Evolutionary conservation across 1,140 invertebrate species (phyloP).

Genomic region (Drosophila asahinai): DNA sequence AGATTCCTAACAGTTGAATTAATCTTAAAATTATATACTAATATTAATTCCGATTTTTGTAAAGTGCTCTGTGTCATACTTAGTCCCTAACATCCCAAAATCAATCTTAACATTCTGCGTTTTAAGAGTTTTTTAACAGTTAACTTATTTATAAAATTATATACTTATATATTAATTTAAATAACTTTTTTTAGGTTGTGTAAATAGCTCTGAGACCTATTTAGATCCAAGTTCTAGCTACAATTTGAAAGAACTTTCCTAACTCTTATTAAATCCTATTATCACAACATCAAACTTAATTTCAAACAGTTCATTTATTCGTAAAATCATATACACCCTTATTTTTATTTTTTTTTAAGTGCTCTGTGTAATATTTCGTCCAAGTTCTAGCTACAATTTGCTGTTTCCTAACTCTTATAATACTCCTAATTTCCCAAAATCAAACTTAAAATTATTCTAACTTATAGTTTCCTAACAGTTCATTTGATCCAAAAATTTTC

Average conservation of each 20-base stretch:
- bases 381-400: background rate
- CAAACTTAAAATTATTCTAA: background rate
- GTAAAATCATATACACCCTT: too few species aligned
- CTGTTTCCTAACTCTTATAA: background rate
- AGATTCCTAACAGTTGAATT: too few species aligned
- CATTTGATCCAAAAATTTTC: background rate
- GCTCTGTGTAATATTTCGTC: background rate
- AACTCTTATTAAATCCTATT: background rate
- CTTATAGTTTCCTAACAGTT: background rate
- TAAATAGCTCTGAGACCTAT: background rate
- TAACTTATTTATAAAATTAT: too few species aligned
- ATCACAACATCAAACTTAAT: too few species aligned
- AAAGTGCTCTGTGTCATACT: too few species aligned
- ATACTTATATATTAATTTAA: too few species aligned
- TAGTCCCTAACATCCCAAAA: too few species aligned
- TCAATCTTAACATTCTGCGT: too few species aligned
- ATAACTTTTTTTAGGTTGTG: background rate
- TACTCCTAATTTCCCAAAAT: background rate
- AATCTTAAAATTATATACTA: too few species aligned
- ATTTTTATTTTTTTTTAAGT: background rate
- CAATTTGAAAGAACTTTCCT: background rate
- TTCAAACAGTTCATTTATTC: background rate
- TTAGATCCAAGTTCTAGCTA: background rate
- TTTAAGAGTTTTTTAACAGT: too few species aligned
- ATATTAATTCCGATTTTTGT: too few species aligned